Conservation (phyloP, 2,888 invertebrate species). For the Myopa testacea region DNA sequence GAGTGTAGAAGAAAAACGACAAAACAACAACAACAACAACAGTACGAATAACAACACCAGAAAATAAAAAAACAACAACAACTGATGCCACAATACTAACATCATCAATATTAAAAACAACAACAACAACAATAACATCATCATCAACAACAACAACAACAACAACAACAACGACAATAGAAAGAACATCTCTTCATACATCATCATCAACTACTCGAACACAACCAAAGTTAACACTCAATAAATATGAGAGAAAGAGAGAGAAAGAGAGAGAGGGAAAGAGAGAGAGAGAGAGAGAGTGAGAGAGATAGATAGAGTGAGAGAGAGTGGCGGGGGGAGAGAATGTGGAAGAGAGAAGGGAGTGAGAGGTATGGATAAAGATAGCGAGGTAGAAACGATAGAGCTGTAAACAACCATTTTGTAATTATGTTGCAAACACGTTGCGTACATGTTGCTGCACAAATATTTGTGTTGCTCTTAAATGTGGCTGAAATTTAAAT, state of each 20-base stretch:
- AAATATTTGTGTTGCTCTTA: conserved; percentile 44
- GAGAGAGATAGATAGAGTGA: not conserved
- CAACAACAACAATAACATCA: not conserved
- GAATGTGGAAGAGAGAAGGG: not conserved
- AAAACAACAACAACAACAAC: not conserved
- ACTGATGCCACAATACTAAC: not conserved
- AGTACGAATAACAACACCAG: not conserved
- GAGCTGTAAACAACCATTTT: conserved; percentile 38
- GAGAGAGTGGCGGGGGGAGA: not conserved
- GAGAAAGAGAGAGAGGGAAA: not conserved
- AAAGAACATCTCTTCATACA: too few relatives aligned
- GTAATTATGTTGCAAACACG: conserved; percentile 45
- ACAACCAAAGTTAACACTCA: too few relatives aligned
- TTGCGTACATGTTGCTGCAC: conserved; percentile 35
- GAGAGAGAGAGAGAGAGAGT: not conserved
- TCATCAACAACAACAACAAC: not conserved
- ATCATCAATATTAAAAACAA: not conserved
- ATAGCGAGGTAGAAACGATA: too few relatives aligned
- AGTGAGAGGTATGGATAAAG: not conserved
- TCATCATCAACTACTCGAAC: too few relatives aligned
- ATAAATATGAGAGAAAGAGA: not conserved
- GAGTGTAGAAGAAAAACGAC: not conserved
- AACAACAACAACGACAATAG: too few relatives aligned
- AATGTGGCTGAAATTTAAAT: conserved; percentile 36
- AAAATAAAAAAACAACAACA: not conserved